Conservation (phyloP, 1,140 invertebrate genomes). For the Trachymyrmex septentrionalis region DNA sequence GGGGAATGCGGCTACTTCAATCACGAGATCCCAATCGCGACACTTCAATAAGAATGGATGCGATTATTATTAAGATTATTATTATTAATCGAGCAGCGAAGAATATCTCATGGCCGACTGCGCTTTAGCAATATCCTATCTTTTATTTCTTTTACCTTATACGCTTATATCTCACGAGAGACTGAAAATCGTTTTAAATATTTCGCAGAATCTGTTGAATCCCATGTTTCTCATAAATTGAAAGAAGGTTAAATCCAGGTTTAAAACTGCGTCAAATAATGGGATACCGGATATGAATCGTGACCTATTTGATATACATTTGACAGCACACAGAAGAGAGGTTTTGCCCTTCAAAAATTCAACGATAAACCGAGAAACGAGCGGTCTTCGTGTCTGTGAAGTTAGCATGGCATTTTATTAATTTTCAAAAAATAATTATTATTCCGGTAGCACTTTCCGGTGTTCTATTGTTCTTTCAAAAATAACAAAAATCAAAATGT, state of each 20-base stretch:
- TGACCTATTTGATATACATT: constrained; percentile 12
- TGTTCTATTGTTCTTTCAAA: no score
- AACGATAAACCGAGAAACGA: constrained; percentile 46
- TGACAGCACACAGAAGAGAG: not conserved
- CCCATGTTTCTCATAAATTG: not conserved
- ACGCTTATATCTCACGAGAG: not conserved
- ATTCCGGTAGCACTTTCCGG: no score
- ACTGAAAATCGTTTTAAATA: not conserved
- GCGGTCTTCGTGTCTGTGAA: not conserved
- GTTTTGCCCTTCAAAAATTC: constrained; percentile 16
- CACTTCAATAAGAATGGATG: constrained; percentile 29
- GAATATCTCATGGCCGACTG: constrained; percentile 11
- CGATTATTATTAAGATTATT: constrained; percentile 46
- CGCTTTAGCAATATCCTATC: not conserved
- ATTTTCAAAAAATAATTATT: no score
- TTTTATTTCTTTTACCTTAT: not conserved
- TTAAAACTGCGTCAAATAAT: constrained; percentile 20
- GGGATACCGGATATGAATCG: not conserved
- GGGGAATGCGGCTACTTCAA: not conserved
- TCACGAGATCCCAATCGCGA: constrained; percentile 41
- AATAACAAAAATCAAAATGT: no score
- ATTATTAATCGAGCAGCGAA: constrained; percentile 27
- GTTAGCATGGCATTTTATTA: no score
- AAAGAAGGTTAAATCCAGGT: not conserved
- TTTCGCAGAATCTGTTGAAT: not conserved